Evolutionary conservation across 2,797 vertebrate species (phyloP).

Genomic region (Acropternis orthonyx): DNA sequence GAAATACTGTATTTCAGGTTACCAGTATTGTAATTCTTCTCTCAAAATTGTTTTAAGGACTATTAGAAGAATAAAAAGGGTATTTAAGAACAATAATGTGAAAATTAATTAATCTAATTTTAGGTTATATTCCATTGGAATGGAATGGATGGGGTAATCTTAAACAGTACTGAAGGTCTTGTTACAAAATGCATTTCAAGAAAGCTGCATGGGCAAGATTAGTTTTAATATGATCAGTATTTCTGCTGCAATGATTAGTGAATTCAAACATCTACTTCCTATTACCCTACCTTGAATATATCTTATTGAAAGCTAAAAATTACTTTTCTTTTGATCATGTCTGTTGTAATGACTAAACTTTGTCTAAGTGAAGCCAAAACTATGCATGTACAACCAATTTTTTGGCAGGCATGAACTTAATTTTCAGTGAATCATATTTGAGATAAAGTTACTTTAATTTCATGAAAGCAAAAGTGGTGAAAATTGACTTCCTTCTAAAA

Average conservation of each 20-base stretch:
- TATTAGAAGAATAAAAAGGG: background rate
- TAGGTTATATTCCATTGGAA: background rate
- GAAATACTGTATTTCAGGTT: background rate
- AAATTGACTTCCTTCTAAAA: slow-evolving; percentile 6
- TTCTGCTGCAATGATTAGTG: background rate
- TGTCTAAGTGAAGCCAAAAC: background rate
- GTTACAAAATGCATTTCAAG: background rate
- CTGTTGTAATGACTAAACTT: background rate
- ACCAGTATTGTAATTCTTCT: background rate
- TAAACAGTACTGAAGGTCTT: background rate
- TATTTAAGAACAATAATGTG: background rate
- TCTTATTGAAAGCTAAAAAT: background rate
- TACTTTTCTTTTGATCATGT: background rate
- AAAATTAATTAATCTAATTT: background rate
- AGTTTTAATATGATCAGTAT: background rate
- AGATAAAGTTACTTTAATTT: background rate
- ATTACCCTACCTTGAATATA: background rate
- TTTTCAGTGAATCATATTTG: background rate
- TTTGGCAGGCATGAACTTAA: background rate
- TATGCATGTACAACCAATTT: background rate
- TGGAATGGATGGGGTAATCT: background rate
- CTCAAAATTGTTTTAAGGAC: background rate
- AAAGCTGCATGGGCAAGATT: background rate
- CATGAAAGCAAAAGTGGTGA: background rate
- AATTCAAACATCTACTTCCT: background rate